Base-by-base conservation (phyloP, 2,113 vertebrate species). In the Thymallus thymallus region DNA sequence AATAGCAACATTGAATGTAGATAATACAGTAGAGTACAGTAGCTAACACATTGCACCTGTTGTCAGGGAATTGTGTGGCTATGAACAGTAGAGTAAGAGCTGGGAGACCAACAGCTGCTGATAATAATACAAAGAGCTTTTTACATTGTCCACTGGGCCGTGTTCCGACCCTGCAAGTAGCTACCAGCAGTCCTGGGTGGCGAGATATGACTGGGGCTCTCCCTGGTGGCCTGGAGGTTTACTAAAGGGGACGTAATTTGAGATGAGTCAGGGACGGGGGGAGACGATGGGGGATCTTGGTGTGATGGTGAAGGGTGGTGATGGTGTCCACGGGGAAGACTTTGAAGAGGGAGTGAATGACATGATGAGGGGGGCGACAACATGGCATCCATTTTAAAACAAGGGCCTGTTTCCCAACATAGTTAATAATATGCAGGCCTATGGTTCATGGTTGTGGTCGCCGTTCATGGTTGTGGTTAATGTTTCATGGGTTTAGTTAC, bases 401-500 rank as follows among this genome's bases (percentile, higher is more conserved):
- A 89, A 82, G 84, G 84, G 83, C 35, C 32, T 51, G 32, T 45
- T 35, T 87, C 90, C 87, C 72, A 76, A 74, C 78, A 14, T 74
- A 82, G 85, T 88, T 86, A 88, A 73, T 86, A 87, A 72, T 86
- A 77, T 84, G 81, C 80, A 77, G 81, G 86, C 81, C 84, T 73
- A 75, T 82, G 82, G 5, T 9, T 22, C 56, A 68, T 81, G 86
- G 82, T 80, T 86, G 87, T 85, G 85, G 84, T 83, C 82, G 86
- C 85, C 64, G 81, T 78, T 51, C 48, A 80, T 30, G 62, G 26
- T 64, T 64, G 62, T 14, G 62, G 65, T 64, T 64, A 88, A 90
- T 91, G 89, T 85, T 84, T 75, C 0, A 90, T 87, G 88, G 83
- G 88, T 90, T 90, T 90, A 90, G 89, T 90, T 6, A 84, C 83